phyloP scores from a whole-genome alignment of 2,113 vertebrate genomes.

The Myocastor coypus region DNA sequence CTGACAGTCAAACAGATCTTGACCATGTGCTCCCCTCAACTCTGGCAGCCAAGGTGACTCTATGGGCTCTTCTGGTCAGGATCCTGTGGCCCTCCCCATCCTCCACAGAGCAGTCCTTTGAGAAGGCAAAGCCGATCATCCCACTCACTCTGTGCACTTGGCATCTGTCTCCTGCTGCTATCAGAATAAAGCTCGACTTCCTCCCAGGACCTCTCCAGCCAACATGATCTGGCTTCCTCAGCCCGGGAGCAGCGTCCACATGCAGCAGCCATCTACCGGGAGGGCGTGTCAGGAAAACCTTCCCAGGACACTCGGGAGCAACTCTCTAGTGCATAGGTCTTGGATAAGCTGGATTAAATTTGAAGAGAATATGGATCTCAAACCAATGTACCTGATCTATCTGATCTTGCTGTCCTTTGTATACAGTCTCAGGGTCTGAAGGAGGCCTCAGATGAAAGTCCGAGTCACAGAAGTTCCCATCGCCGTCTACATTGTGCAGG shows the following conservation, averaged over 20 bases:
- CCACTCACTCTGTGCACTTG: background rate
- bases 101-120: background rate
- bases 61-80: background rate
- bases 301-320: background rate
- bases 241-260: background rate
- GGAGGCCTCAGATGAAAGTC: constrained; percentile 97
- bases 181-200: background rate
- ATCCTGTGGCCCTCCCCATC: background rate
- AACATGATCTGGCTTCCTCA: background rate
- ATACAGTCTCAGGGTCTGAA: constrained; percentile 96
- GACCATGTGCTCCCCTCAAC: background rate
- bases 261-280: too few species aligned
- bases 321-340: constrained; percentile 47
- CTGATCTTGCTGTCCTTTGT: constrained; percentile 98
- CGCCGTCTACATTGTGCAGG: constrained; percentile 98
- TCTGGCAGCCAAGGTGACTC: background rate
- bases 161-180: background rate
- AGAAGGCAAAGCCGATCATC: background rate
- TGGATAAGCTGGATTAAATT: background rate
- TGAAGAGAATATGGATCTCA: background rate
- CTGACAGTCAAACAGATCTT: background rate
- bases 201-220: background rate
- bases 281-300: constrained; percentile 27
- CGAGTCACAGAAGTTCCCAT: constrained; percentile 98
- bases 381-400: constrained; percentile 94